Evolutionary conservation across 1,140 invertebrate genomes (phyloP).

Genomic region (Drosophila sturtevanti): DNA sequence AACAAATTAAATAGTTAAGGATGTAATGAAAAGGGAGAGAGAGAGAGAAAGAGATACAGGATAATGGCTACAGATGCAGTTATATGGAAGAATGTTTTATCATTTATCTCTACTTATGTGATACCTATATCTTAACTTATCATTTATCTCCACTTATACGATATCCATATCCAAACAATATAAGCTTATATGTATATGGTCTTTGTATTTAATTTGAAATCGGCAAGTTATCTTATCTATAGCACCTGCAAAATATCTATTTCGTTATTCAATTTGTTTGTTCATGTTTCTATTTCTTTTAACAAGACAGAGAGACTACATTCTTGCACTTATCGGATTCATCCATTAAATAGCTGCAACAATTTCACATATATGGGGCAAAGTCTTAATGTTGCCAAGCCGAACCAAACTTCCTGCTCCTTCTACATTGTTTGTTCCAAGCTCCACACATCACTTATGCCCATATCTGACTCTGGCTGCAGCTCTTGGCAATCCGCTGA

Average conservation of each 20-base stretch:
- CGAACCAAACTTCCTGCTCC: not conserved
- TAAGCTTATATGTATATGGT: too few species aligned
- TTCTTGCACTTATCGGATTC: conserved; percentile 3
- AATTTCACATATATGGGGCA: not conserved
- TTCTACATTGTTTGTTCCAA: not conserved
- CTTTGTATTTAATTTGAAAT: too few species aligned
- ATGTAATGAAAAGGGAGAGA: conserved; percentile 5
- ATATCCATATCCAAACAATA: too few species aligned
- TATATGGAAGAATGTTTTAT: too few species aligned
- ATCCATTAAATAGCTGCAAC: conserved; percentile 4
- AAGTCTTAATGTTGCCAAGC: not conserved
- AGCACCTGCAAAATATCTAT: not conserved
- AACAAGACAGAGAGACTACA: not conserved
- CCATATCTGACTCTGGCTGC: conserved; percentile 1
- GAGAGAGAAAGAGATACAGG: not conserved
- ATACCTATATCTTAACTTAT: too few species aligned
- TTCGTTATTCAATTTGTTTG: conserved; percentile 1
- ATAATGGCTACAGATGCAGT: too few species aligned
- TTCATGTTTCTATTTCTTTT: not conserved
- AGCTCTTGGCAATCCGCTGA: conserved; percentile 6
- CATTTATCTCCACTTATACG: too few species aligned
- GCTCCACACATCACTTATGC: not conserved
- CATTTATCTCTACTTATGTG: too few species aligned
- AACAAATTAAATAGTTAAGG: conserved; percentile 32
- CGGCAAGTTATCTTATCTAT: too few species aligned